These are phyloP conservation scores for Drosophila sturtevanti DNA, from an alignment of 1,140 invertebrate species.

Conservation along the genomic window DNA sequence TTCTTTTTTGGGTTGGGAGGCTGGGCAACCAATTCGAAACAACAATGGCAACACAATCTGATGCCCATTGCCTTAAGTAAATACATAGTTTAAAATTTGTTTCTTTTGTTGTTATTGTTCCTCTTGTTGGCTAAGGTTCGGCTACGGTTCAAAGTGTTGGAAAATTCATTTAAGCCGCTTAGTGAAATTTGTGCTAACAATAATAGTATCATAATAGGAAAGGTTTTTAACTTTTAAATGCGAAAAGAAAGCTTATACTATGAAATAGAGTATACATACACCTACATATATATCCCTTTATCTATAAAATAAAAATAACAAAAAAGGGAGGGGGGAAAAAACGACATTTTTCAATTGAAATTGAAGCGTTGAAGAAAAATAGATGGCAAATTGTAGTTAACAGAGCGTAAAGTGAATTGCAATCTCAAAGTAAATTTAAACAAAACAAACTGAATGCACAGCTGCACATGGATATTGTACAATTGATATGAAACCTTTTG, in stretches of 20 bases:
- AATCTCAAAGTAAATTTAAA: conserved; percentile 54
- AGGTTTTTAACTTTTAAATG: conserved; percentile 64
- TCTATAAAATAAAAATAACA: conserved; percentile 48
- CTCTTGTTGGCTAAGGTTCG: neutral
- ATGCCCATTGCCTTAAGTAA: conserved; percentile 71
- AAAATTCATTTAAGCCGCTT: conserved; percentile 75
- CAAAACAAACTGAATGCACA: conserved; percentile 30
- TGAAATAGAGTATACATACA: neutral
- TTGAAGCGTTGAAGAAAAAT: conserved; percentile 12
- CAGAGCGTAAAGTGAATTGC: conserved; percentile 65
- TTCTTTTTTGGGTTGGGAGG: neutral
- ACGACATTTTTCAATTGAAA: conserved; percentile 19
- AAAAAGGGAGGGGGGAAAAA: neutral
- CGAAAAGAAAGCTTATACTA: conserved; percentile 1
- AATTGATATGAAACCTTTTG: conserved; percentile 57
- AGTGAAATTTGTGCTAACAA: conserved; percentile 65
- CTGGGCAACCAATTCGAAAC: conserved; percentile 20
- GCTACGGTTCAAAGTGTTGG: conserved; percentile 46
- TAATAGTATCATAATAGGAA: conserved; percentile 68
- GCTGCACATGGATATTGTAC: conserved; percentile 19
- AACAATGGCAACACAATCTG: conserved; percentile 68
- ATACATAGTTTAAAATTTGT: conserved; percentile 78
- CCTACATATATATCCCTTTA: too few species aligned
- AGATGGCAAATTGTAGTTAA: conserved; percentile 50
- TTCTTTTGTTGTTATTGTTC: conserved; percentile 38